A percentile compares a stretch with the other conserved stretches of the same genome.
Conservation (phyloP, 1,140 invertebrate species). For the Trachelipus rathkii region DNA sequence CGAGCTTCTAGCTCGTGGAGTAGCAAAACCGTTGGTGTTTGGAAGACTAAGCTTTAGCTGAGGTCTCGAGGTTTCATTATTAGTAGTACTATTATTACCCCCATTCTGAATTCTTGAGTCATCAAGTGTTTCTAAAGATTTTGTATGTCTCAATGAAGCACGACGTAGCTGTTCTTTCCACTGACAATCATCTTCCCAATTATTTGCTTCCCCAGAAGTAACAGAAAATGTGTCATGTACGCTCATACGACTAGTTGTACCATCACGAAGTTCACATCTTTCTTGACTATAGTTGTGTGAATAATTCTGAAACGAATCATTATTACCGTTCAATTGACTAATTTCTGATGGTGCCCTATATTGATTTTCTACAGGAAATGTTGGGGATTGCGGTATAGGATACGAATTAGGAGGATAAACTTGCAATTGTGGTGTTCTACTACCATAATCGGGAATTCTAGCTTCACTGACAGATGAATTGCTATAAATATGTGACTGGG, state of each 20-base stretch:
- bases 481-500: neutral
- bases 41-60: conserved; percentile 57
- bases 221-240: conserved; percentile 23
- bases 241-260: conserved; percentile 32
- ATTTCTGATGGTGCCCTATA: conserved; percentile 21
- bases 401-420: neutral
- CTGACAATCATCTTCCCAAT: conserved; percentile 75
- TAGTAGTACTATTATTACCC: neutral
- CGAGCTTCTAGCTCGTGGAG: neutral
- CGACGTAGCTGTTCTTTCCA: conserved; percentile 73
- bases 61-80: conserved; percentile 46
- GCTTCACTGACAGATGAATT: neutral
- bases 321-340: neutral
- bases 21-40: neutral
- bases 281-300: conserved; percentile 27
- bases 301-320: neutral
- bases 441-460: neutral
- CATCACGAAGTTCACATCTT: conserved; percentile 32
- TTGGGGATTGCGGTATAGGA: conserved; percentile 28
- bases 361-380: conserved; percentile 27
- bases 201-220: conserved; percentile 57
- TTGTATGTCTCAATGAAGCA: conserved; percentile 71
- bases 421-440: too few species aligned
- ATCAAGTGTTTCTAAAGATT: conserved; percentile 49
- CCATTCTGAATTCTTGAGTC: conserved; percentile 55